Evolutionary conservation across 2,888 invertebrate species (phyloP), one percentile per base, ranked within the genome.

Genomic region (Euproctis similis): DNA sequence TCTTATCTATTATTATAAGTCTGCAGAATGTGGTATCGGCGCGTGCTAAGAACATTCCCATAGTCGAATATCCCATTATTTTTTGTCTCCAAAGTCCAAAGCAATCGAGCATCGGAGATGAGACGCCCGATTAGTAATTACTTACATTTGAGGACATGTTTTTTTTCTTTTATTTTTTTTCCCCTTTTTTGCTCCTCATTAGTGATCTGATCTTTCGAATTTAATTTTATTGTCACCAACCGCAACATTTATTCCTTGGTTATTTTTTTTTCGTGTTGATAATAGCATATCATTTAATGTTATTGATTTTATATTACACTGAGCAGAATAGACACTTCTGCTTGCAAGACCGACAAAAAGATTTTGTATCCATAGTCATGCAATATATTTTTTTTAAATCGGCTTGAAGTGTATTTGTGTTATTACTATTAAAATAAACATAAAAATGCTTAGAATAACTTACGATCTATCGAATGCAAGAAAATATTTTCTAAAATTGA

Each of bases 101-200:
- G 43, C 56, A 45, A 42, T 24, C 29, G 12, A 24, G 7, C 19
- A 18, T 30, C 36, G 35, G 58, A 75, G 82, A 82, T 81, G 66
- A 70, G 59, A 63, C 62, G 58, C 52, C 62, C 69, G 82, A 84
- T 84, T 75, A 76, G 71, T 80, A 82, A 82, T 82, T 82, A n/a
- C n/a, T n/a, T n/a, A 80, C 74, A 71, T 66, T 68, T 65, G 68
- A 63, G 59, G 76, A 81, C 81, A 80, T 80, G 71, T 80, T 80
- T 81, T 78, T 69, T 63, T 48, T n/a, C n/a, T n/a, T n/a, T n/a
- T n/a, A n/a, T n/a, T 55, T 53, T 66, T 63, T 64, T 76, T 80
- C 70, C 77, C 74, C 73, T 71, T 59, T 57, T 63, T 53, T n/a
- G n/a, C n/a, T 66, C 47, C 68, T 77, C 71, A 73, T 80, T 72